Evolutionary conservation across 2,888 invertebrate species (phyloP), one percentile per base, ranked within the genome.

Genomic region (Timema cristinae): DNA sequence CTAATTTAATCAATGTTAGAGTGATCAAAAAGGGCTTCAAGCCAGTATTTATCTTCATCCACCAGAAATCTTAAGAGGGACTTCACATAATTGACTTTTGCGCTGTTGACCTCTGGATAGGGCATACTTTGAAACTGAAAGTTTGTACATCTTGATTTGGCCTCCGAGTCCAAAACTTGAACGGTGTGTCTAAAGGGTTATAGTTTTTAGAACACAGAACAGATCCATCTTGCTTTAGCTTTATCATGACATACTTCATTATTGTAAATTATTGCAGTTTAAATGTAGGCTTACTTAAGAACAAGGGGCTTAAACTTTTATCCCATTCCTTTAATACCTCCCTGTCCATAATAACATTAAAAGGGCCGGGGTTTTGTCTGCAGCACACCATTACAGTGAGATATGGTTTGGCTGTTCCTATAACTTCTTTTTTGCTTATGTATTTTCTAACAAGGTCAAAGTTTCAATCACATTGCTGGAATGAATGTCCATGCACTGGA

Each of bases 191-290:
- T 6, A 32, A 16, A 59, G 59, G 8, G 32, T 16, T 16, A 59
- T 63, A 7, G 63, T 63, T 63, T 13, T 63, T 7, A 63, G 63
- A 63, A 15, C 32, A 63, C 63, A 16, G 63, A 8, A 63, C 32
- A 47, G 63, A 8, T 63, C 32, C 63, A 63, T 63, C 63, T 16
- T 8, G 63, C 16, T 63, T 63, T 63, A 48, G 32, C 16, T 63
- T 63, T 11, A 63, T 63, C 63, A 63, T 63, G 16, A 63, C 32
- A 32, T 4, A 32, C 32, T 32, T 32, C 4, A 32, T 32, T 32
- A 32, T 32, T 4, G 32, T 32, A 32, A 32, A 32, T 32, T 32
- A 2, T 1, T 32, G 32, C 32, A 32, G 32, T 32, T 32, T 32
- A 32, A 1, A 32, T 32, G 32, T 32, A 32, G 32, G 32, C 32